Evolutionary conservation across 2,113 vertebrate genomes (phyloP).

Genomic region (Barbus barbus): DNA sequence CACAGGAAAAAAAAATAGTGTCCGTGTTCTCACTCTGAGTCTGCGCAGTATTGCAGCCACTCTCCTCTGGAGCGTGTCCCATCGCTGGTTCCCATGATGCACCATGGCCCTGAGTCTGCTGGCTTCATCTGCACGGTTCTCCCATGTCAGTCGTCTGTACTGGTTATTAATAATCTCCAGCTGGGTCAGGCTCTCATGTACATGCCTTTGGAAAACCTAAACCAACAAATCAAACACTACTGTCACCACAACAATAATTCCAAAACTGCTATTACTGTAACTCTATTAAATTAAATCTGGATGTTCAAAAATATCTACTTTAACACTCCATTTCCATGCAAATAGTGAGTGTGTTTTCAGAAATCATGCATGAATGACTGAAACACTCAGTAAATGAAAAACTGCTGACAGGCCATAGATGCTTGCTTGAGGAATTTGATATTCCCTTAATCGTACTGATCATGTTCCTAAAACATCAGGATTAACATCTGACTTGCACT

Average conservation of each 20-base stretch:
- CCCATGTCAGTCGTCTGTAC: conserved; percentile 88
- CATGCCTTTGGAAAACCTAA: conserved; percentile 88
- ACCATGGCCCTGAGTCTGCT: conserved; percentile 88
- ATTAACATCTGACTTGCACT: background rate
- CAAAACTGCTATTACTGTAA: background rate
- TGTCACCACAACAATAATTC: background rate
- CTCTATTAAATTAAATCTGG: too few relatives aligned
- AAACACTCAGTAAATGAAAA: background rate
- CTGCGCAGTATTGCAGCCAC: conserved; percentile 84
- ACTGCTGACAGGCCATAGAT: background rate
- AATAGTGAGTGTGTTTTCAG: background rate
- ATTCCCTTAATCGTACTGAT: background rate
- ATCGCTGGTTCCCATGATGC: conserved; percentile 88
- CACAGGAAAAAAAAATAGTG: background rate
- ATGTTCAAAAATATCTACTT: background rate
- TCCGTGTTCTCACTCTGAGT: conserved; percentile 78
- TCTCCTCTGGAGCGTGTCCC: conserved; percentile 87
- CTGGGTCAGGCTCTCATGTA: conserved; percentile 88
- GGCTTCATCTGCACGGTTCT: conserved; percentile 89
- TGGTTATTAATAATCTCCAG: conserved; percentile 93
- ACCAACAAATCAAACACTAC: background rate
- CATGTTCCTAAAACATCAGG: background rate
- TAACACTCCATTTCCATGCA: background rate
- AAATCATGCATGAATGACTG: background rate
- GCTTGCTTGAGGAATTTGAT: background rate